Evolutionary conservation across 2,113 vertebrate genomes (phyloP), one percentile per base, ranked within the genome.

Genomic region (Hydropotes inermis): DNA sequence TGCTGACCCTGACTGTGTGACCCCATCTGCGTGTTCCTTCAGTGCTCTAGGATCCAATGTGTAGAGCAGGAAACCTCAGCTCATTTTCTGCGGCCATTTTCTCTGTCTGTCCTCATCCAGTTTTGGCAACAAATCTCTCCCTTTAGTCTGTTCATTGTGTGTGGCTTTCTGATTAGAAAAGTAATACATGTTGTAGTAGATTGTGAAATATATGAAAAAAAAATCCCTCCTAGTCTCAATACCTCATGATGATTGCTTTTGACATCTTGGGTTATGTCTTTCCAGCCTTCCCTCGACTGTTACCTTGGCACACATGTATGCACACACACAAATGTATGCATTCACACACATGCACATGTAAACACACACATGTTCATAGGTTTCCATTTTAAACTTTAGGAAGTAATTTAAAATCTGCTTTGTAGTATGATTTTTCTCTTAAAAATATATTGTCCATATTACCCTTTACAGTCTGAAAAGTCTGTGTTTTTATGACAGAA

Each of bases 131-230:
- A 78, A 13, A 7, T 0, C 13, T 81, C 50, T 83, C n/a, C 50
- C 83, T 85, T 83, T 61, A 82, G 76, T 94, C 6, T 78, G 23
- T 52, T 95, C 70, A 45, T 95, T 92, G 58, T 93, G 74, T 86
- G 78, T 14, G 12, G 33, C 90, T 97, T 96, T 95, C 84, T 97
- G 76, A 95, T 67, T 92, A 76, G 87, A 87, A 97, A 96, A 74
- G 39, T 94, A 92, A 86, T 86, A 50, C 16, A 21, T 50, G 7
- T 39, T 95, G 67, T 79, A 91, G 88, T 81, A 92, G 76, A 93
- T 52, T 54, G 61, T 93, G 70, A 87, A 91, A 78, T 91, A 47
- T 47, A 76, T 15, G 28, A 90, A 91, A 93, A 30, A 67, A 61
- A 47, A 88, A 79, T 33, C 47, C 25, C 43, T 78, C 61, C 14